Base-by-base conservation (phyloP, 2,888 invertebrate genomes). In the Linyphia triangularis region DNA sequence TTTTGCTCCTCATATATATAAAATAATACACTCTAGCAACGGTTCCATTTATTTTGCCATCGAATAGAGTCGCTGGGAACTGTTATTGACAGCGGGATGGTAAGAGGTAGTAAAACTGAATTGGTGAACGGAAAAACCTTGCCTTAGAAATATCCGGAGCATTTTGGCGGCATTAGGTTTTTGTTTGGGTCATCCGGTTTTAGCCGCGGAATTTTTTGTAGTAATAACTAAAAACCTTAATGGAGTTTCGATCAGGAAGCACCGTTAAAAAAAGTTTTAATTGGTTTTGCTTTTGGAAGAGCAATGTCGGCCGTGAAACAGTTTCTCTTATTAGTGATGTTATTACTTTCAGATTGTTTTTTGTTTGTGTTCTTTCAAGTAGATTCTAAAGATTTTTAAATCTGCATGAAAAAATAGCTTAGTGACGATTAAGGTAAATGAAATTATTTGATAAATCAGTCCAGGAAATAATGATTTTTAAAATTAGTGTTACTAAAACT, bases 81-180 rank as follows among this genome's bases (percentile, higher is more conserved):
- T 83, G 83, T 83, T 83, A 83, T 83, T 83, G 83, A 83, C 83
- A 83, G 72, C 33, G n/a, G 13, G 73, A 40, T 63, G 9, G 59
- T 16, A 33, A 67, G 33, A 65, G 51, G 51, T 5, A 10, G 73
- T 24, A 72, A 83, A 72, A 70, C 37, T 40, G 26, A 51, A 81
- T 28, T 19, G 40, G 43, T 33, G 43, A 59, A 57, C 69, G 57
- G 33, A 67, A 77, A 26, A 67, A 63, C n/a, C 19, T 13, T n/a
- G 40, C 16, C 5, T 51, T 16, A 57, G 19, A 78, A 79, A 77
- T 51, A 81, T 30, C 28, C 22, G 59, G n/a, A 59, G 19, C 26
- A 59, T 69, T 51, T 51, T 51, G 19, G 57, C 81, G 22, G 65
- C 30, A 72, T 73, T 73, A 73, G 37, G n/a, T 79, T 81, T 69